phyloP scores from a whole-genome alignment of 2,797 vertebrate species.

The Parambassis ranga region DNA sequence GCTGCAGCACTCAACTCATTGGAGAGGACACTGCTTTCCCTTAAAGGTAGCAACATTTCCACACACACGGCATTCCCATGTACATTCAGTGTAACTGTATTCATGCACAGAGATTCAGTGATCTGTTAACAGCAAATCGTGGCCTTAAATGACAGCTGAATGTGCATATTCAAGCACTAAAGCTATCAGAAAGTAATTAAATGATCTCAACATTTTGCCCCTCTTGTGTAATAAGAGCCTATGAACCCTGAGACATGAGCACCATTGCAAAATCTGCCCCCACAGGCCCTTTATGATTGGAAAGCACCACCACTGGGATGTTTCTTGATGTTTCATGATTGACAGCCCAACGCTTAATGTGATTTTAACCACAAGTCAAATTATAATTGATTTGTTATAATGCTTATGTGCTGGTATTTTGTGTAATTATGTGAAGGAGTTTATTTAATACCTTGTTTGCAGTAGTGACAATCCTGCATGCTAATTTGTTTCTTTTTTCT shows the following conservation, averaged over 20 bases:
- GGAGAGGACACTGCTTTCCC: constrained; percentile 91
- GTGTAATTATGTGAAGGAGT: not conserved
- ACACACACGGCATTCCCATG: not conserved
- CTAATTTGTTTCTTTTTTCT: not conserved
- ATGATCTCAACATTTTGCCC: too few species aligned
- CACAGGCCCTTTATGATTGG: too few species aligned
- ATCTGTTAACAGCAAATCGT: not conserved
- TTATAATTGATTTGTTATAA: too few species aligned
- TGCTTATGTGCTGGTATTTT: not conserved
- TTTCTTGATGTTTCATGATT: not conserved
- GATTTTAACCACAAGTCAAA: too few species aligned
- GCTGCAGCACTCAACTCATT: constrained; percentile 86
- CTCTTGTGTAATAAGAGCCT: too few species aligned
- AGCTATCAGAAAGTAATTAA: too few species aligned
- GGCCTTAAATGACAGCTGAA: not conserved
- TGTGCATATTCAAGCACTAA: too few species aligned
- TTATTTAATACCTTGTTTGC: not conserved
- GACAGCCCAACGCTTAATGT: too few species aligned
- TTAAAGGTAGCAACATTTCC: constrained; percentile 87
- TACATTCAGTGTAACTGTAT: not conserved
- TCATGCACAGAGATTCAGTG: not conserved
- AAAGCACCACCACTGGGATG: too few species aligned
- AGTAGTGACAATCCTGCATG: not conserved
- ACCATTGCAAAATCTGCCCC: too few species aligned
- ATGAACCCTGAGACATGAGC: too few species aligned